phyloP scores from a whole-genome alignment of 2,113 vertebrate genomes.

The Pygoscelis antarcticus region DNA sequence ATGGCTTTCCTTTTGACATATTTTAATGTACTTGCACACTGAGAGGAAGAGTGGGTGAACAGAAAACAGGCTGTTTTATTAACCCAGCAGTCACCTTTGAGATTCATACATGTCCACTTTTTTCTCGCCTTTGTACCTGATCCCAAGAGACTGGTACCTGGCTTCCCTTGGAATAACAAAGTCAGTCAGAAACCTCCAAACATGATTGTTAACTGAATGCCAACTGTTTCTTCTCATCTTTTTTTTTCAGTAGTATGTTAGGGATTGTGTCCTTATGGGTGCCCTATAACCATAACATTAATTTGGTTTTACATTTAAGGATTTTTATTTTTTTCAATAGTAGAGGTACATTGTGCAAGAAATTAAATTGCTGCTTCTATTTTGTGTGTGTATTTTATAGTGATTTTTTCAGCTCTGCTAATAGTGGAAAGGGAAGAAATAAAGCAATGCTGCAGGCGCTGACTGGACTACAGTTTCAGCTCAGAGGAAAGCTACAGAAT shows the following conservation, averaged over 20 bases:
- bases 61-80: constrained; percentile 86
- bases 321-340: not conserved
- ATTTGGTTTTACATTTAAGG: constrained; percentile 55
- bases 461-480: constrained; percentile 58
- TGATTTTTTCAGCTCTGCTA: constrained; percentile 31
- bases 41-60: constrained; percentile 83
- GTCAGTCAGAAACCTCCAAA: constrained; percentile 83
- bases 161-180: constrained; percentile 85
- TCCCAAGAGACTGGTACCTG: constrained; percentile 83
- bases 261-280: constrained; percentile 66
- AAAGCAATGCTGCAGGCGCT: constrained; percentile 75
- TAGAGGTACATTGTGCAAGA: constrained; percentile 13
- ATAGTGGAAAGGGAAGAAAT: constrained; percentile 47
- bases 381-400: constrained; percentile 67
- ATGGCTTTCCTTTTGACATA: constrained; percentile 84
- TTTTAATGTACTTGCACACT: constrained; percentile 86
- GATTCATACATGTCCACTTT: constrained; percentile 79
- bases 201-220: constrained; percentile 84
- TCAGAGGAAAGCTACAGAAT: constrained; percentile 64
- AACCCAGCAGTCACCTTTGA: constrained; percentile 86
- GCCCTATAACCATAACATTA: constrained; percentile 37
- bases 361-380: constrained; percentile 60
- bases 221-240: constrained; percentile 82
- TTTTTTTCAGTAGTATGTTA: constrained; percentile 45
- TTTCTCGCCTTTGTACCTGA: constrained; percentile 83